Evolutionary conservation across 2,888 invertebrate species (phyloP), one percentile per base, ranked within the genome.

Genomic region (Eupithecia subumbrata): DNA sequence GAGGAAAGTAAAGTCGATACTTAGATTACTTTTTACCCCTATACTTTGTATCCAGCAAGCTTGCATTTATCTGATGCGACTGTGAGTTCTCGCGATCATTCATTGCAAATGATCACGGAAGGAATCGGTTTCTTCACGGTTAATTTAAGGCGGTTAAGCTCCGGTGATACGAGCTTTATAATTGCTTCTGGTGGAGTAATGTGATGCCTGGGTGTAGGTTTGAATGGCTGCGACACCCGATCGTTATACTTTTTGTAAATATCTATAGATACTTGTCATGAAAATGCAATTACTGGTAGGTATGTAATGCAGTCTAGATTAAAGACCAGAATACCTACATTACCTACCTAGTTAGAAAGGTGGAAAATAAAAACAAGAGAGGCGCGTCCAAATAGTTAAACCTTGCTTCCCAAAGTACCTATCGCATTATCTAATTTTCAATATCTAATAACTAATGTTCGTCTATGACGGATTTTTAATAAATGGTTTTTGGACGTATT

Each of bases 61-160:
- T 68, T 73, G 69, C 69, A 64, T 68, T 37, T 69, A 75, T 76
- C 73, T 22, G 66, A 76, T 74, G 71, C 25, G 18, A 60, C 60
- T 52, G 40, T 69, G 52, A 72, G n/a, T 68, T 37, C 43, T 73
- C 9, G 66, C 60, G 63, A 72, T 75, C 74, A 73, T 77, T 77
- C 68, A 74, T 71, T 76, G 74, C 75, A 78, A 79, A 78, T 73
- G 45, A 75, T 76, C 76, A 30, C 76, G 78, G 77, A 79, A 80
- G 74, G 74, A 71, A 78, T 80, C 71, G n/a, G 68, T 80, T 78
- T 70, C 75, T 79, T 73, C 76, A 76, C 77, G 81, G 74, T 63
- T 78, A 79, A 77, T 81, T 77, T 79, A 75, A 77, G 34, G 64
- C 71, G 71, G 69, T 73, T 79, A 81, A 73, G 52, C 76, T 67